A percentile compares a stretch with the other conserved stretches of the same genome.
Evolutionary conservation across 2,888 invertebrate species (phyloP).

Genomic region (Anodontia alba): DNA sequence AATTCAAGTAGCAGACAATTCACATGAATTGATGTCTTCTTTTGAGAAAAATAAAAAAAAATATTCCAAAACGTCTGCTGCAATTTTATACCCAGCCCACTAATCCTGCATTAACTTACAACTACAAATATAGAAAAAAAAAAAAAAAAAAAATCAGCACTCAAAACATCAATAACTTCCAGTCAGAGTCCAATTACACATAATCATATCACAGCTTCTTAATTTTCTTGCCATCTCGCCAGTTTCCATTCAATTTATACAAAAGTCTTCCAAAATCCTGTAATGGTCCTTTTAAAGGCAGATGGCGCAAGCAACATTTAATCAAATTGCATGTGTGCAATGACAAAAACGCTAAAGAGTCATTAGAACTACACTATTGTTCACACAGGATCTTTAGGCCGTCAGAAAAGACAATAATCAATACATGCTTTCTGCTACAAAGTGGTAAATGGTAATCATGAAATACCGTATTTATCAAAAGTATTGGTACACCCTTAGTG

Average conservation of each 20-base stretch:
- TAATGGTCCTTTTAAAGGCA: background rate
- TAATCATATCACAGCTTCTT: slow-evolving; percentile 5
- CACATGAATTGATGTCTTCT: no score
- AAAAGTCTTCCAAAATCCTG: background rate
- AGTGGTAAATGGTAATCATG: background rate
- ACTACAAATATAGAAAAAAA: no score
- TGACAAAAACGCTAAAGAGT: background rate
- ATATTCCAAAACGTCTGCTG: no score
- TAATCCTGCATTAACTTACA: no score
- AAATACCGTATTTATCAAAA: no score
- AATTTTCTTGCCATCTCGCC: background rate
- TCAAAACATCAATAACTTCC: background rate
- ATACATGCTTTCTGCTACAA: background rate
- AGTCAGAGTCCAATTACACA: background rate
- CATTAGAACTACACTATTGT: background rate
- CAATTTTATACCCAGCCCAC: no score
- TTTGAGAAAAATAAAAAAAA: no score
- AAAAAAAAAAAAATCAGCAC: no score
- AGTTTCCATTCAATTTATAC: background rate
- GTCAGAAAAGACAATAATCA: slow-evolving; percentile 5
- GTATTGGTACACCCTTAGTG: no score
- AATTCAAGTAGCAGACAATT: no score
- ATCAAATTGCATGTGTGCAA: background rate
- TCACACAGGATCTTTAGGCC: background rate
- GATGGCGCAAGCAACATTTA: background rate